These are phyloP conservation scores for Nymphalis polychloros DNA, from an alignment of 2,888 invertebrate species.

Conservation along the genomic window DNA sequence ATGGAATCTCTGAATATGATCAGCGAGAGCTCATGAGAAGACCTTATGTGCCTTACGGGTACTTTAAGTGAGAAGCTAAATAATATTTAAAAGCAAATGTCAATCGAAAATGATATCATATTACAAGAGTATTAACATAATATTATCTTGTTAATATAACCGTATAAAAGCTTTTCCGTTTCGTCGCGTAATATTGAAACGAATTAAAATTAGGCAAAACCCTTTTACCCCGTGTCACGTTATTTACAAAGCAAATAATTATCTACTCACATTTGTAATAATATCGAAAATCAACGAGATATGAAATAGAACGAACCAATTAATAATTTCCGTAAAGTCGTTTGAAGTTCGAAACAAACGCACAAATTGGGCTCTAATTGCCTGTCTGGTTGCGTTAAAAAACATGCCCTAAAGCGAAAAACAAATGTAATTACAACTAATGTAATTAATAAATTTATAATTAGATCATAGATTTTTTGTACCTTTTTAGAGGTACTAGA, in stretches of 20 bases:
- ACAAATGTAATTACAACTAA: conserved; percentile 11
- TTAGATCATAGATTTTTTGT: not conserved
- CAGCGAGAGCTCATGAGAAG: no score
- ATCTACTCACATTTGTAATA: not conserved
- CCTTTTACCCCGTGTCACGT: not conserved
- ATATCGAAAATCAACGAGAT: conserved; percentile 32
- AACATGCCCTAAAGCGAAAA: conserved; percentile 47
- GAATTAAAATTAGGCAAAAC: not conserved
- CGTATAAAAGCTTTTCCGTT: conserved; percentile 2
- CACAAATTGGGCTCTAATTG: conserved; percentile 59
- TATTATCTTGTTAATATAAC: not conserved
- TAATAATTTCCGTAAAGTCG: conserved; percentile 37
- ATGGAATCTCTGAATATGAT: no score
- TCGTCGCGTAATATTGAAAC: not conserved
- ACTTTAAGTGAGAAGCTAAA: no score
- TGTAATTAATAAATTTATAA: not conserved
- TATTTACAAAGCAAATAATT: not conserved
- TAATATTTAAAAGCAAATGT: no score
- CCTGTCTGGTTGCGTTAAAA: conserved; percentile 61
- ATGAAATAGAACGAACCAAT: conserved; percentile 35
- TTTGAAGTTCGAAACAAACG: conserved; percentile 43
- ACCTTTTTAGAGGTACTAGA: no score
- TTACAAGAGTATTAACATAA: not conserved
- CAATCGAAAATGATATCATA: no score
- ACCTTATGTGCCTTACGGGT: no score